Percentiles rank a stretch among this genome's conserved stretches.
Conservation (phyloP, 2,113 vertebrate species). For the Carassius carassius region DNA sequence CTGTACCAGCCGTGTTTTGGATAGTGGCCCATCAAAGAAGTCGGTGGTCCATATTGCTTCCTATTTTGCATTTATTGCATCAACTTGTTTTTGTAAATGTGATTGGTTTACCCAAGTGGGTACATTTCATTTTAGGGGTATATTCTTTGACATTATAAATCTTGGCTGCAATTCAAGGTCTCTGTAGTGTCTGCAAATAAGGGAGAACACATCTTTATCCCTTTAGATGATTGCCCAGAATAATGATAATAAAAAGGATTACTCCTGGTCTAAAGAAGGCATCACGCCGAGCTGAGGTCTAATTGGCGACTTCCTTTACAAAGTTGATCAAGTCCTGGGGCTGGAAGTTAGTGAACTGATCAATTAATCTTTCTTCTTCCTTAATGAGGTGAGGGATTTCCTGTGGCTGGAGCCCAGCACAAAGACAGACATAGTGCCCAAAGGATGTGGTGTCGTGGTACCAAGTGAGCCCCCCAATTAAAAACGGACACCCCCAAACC, state of each 20-base stretch:
- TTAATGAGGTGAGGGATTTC: slow-evolving; percentile 81
- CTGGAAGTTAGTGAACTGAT: slow-evolving; percentile 79
- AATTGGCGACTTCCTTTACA: slow-evolving; percentile 75
- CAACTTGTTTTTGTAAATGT: slow-evolving; percentile 39
- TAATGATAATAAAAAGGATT: slow-evolving; percentile 74
- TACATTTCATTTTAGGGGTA: slow-evolving; percentile 29
- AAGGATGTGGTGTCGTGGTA: slow-evolving; percentile 74
- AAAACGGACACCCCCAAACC: slow-evolving; percentile 71
- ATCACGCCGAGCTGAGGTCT: slow-evolving; percentile 70
- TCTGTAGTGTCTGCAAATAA: slow-evolving; percentile 60
- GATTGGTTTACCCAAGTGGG: slow-evolving; percentile 40
- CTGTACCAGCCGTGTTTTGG: slow-evolving; percentile 5
- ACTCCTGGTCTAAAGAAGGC: slow-evolving; percentile 68
- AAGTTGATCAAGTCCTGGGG: slow-evolving; percentile 77
- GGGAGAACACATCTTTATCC: slow-evolving; percentile 64
- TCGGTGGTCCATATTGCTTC: slow-evolving; percentile 10
- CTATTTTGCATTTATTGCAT: slow-evolving; percentile 28
- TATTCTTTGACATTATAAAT: slow-evolving; percentile 42
- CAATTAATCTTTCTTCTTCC: slow-evolving; percentile 80
- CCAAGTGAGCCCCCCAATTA: slow-evolving; percentile 79
- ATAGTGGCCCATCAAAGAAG: slow-evolving; percentile 44
- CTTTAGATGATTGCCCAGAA: slow-evolving; percentile 62
- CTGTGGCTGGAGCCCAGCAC: slow-evolving; percentile 68
- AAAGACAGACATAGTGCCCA: slow-evolving; percentile 75
- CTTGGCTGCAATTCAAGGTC: slow-evolving; percentile 54